These are phyloP conservation scores for Drosophila carrolli DNA, from an alignment of 1,140 invertebrate genomes.

Conservation along the genomic window DNA sequence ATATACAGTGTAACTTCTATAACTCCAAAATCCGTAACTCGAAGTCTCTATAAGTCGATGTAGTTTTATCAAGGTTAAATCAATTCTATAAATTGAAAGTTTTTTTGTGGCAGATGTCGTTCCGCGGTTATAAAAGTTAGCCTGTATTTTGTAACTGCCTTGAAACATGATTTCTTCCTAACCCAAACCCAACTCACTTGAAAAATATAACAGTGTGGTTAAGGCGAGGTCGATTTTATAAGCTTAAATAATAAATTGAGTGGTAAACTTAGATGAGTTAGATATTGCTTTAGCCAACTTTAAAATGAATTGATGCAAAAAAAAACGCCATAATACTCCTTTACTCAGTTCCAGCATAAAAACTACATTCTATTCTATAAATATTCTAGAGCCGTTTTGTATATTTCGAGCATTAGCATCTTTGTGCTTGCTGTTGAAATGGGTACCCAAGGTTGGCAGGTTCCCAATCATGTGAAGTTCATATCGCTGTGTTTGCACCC, in stretches of 20 bases:
- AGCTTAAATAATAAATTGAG: slow-evolving; percentile 7
- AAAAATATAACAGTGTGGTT: slow-evolving; percentile 17
- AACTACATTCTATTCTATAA: slow-evolving; percentile 85
- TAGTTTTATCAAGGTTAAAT: no score
- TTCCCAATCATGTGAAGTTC: slow-evolving; percentile 18
- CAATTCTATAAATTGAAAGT: no score
- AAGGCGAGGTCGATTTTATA: slow-evolving; percentile 2
- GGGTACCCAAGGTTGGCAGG: slow-evolving; percentile 36
- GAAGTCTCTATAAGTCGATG: no score
- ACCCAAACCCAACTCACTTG: neutral
- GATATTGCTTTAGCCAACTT: slow-evolving; percentile 13
- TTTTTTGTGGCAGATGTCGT: no score
- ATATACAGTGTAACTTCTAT: no score
- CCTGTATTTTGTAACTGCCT: no score
- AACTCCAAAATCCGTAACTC: no score
- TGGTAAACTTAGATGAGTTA: slow-evolving; percentile 7
- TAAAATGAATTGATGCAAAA: slow-evolving; percentile 56
- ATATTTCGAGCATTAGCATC: slow-evolving; percentile 59
- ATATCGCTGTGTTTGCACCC: slow-evolving; percentile 25
- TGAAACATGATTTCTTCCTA: no score
- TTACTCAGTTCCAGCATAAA: slow-evolving; percentile 85
- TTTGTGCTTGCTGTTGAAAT: slow-evolving; percentile 39
- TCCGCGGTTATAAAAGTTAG: no score
- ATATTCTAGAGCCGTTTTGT: slow-evolving; percentile 80
- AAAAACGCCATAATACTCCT: slow-evolving; percentile 85